Evolutionary conservation across 1,140 invertebrate genomes (phyloP).

Genomic region (Tetramorium simillimum): DNA sequence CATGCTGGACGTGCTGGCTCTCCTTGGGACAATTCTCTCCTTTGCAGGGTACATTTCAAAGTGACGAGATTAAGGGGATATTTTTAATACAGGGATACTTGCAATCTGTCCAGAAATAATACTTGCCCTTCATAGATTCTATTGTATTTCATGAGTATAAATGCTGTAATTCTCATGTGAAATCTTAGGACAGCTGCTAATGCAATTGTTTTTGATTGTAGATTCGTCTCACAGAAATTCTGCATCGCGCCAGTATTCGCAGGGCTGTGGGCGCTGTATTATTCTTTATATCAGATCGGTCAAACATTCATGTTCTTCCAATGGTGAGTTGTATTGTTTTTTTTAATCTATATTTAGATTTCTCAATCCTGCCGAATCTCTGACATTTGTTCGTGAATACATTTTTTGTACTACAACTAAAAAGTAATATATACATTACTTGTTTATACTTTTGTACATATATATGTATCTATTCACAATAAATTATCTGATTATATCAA

Average conservation of each 20-base stretch:
- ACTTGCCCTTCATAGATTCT: background rate
- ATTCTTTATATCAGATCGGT: conserved; percentile 92
- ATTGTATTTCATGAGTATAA: background rate
- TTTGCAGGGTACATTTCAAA: conserved; percentile 86
- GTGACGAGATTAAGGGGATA: background rate
- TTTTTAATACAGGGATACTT: background rate
- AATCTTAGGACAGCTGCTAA: background rate
- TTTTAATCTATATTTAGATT: conserved; percentile 3
- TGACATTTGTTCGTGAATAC: background rate
- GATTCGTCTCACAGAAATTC: conserved; percentile 88
- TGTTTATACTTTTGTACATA: background rate
- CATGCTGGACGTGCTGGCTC: conserved; percentile 90
- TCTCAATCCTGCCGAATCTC: background rate
- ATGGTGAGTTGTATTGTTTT: conserved; percentile 86
- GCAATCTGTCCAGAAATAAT: background rate
- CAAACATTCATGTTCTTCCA: conserved; percentile 92
- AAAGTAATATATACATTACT: background rate
- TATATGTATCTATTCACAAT: background rate
- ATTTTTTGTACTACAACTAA: background rate
- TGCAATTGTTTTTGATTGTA: conserved; percentile 79
- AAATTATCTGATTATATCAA: background rate
- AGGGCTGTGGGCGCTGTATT: conserved; percentile 90
- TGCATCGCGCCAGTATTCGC: conserved; percentile 88
- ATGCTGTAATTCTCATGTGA: background rate
- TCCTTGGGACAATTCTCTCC: conserved; percentile 89